A percentile compares a stretch with the other conserved stretches of the same genome.
Conservation (phyloP, 30 jellyfish, hydroid and myxozoan genomes). For the Aurelia aurita complex sp. Pacific region DNA sequence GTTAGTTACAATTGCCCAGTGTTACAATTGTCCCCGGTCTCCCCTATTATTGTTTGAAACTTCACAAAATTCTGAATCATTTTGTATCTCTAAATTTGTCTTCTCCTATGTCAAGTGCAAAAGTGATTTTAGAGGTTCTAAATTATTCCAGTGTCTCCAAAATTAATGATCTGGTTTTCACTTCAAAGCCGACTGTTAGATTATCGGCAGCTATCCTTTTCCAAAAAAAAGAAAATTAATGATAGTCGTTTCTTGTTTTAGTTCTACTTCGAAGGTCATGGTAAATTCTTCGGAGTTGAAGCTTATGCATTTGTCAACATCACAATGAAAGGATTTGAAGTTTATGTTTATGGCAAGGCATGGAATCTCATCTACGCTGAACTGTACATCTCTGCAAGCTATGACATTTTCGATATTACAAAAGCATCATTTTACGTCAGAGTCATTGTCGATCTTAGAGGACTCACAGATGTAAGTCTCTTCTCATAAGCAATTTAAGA, state of each 20-base stretch:
- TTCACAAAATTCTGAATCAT: too few species aligned
- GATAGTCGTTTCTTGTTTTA: slow-evolving; percentile 1
- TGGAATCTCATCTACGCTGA: slow-evolving; percentile 94
- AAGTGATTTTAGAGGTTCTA: too few species aligned
- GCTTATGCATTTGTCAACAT: slow-evolving; percentile 85
- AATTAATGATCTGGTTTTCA: too few species aligned
- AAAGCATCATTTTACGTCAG: slow-evolving; percentile 91
- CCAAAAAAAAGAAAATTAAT: not conserved
- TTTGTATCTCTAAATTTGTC: too few species aligned
- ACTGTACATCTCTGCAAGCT: slow-evolving; percentile 85
- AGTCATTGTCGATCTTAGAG: slow-evolving; percentile 90
- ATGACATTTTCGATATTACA: slow-evolving; percentile 76
- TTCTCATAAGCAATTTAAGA: too few species aligned
- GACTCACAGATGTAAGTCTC: slow-evolving; percentile 82
- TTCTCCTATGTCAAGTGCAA: too few species aligned
- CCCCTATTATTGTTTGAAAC: too few species aligned
- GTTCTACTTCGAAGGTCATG: slow-evolving; percentile 95
- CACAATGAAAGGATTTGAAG: slow-evolving; percentile 85
- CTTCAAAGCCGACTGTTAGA: not conserved
- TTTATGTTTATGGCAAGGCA: slow-evolving; percentile 91
- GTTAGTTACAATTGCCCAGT: too few species aligned
- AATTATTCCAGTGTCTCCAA: too few species aligned
- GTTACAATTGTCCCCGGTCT: too few species aligned
- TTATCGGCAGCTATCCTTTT: not conserved
- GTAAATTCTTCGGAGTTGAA: slow-evolving; percentile 88